phyloP scores from a whole-genome alignment of 2,888 invertebrate genomes.

The Escarpia spicata region DNA sequence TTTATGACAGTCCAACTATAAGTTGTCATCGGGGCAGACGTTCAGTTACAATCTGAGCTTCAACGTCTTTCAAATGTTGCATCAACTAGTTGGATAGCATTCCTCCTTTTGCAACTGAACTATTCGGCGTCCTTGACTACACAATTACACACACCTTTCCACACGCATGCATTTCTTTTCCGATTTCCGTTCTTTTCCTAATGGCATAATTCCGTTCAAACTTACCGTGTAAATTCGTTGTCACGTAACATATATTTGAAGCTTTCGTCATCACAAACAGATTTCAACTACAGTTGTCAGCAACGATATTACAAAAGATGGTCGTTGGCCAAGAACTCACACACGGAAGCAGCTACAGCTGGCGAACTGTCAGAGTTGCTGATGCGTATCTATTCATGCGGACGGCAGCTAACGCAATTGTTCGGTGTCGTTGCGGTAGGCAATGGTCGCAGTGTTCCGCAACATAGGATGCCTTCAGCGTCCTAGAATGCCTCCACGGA shows the following conservation, averaged over 20 bases:
- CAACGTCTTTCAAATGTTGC: no score
- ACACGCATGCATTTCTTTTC: neutral
- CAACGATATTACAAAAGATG: neutral
- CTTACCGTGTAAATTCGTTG: neutral
- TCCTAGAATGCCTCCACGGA: neutral
- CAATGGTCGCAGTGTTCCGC: neutral
- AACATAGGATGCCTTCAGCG: conserved; percentile 5
- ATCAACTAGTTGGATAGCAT: neutral
- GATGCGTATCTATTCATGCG: neutral
- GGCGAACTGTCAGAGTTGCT: neutral
- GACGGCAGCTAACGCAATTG: neutral
- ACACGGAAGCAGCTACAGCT: neutral
- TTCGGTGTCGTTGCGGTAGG: neutral
- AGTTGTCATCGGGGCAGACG: no score
- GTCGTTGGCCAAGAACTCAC: neutral
- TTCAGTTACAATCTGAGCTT: no score
- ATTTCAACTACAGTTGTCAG: neutral
- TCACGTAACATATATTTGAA: neutral
- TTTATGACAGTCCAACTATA: no score
- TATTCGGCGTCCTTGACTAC: neutral
- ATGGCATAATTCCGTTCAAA: neutral
- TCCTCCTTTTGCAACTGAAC: neutral
- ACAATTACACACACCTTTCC: neutral
- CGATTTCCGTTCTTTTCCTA: neutral
- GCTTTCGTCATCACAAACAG: neutral